Evolutionary conservation across 1,140 invertebrate genomes (phyloP).

Genomic region (Drosophila nigrodunni): DNA sequence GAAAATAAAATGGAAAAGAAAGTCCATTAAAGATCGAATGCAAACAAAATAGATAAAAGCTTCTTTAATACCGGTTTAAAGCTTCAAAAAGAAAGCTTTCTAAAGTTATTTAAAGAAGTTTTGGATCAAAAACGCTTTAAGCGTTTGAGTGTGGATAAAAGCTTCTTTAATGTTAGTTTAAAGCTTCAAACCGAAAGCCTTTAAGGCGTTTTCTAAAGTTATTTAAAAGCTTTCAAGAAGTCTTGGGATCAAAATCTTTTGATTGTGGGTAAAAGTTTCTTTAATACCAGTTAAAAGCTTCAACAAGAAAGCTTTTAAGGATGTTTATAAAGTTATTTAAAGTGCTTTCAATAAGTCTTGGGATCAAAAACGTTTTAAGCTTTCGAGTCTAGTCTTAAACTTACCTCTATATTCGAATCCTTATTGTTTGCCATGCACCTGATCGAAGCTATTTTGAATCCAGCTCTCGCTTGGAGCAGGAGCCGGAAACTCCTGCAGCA

Average conservation of each 20-base stretch:
- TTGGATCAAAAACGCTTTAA: too few species aligned
- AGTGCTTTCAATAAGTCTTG: not conserved
- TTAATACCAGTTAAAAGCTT: too few species aligned
- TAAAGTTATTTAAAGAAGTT: too few species aligned
- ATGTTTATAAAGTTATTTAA: not conserved
- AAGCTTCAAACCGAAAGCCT: not conserved
- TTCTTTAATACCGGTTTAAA: too few species aligned
- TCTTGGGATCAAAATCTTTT: not conserved
- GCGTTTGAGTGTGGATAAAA: not conserved
- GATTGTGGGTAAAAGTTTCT: too few species aligned
- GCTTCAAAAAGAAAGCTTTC: too few species aligned
- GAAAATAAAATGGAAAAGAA: not conserved
- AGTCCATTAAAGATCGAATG: too few species aligned
- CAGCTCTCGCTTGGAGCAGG: conserved; percentile 22
- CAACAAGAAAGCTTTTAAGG: not conserved
- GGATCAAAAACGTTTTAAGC: not conserved
- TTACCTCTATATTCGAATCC: conserved; percentile 54
- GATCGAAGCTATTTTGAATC: conserved; percentile 13
- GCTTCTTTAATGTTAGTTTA: too few species aligned
- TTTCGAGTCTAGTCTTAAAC: not conserved
- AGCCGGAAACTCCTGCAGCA: conserved; percentile 88
- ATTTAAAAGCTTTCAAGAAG: not conserved
- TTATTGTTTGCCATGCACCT: conserved; percentile 40
- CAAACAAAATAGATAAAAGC: too few species aligned
- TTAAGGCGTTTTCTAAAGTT: not conserved